Evolutionary conservation across 2,888 invertebrate species (phyloP).

Genomic region (Athrips mouffetella): DNA sequence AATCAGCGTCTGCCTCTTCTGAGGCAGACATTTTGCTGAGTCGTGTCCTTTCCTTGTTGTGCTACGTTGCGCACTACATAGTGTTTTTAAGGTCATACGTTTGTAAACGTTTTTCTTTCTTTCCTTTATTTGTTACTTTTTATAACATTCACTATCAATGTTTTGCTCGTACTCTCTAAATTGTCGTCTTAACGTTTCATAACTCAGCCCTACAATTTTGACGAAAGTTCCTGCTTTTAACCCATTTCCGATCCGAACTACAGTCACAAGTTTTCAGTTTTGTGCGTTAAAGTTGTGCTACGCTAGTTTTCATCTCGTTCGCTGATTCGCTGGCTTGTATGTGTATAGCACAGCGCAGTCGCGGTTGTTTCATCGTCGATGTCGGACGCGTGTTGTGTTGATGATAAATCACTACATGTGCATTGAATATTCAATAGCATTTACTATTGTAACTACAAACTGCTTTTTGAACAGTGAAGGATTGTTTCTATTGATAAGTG

Average conservation of each 20-base stretch:
- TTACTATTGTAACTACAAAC: not conserved
- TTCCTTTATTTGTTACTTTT: too few relatives aligned
- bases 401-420: not conserved
- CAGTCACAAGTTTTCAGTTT: too few relatives aligned
- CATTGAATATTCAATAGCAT: not conserved
- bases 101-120: too few relatives aligned
- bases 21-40: too few relatives aligned
- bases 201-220: too few relatives aligned
- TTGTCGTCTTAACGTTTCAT: too few relatives aligned
- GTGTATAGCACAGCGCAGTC: conserved; percentile 37
- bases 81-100: too few relatives aligned
- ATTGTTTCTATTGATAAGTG: not conserved
- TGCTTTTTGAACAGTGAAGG: not conserved
- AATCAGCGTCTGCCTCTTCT: too few relatives aligned
- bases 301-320: conserved; percentile 11
- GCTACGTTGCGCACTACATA: too few relatives aligned
- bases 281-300: conserved; percentile 1
- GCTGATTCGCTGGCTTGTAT: conserved; percentile 18
- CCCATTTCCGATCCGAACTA: not conserved
- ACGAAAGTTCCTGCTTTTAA: not conserved
- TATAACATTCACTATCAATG: too few relatives aligned
- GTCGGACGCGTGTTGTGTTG: conserved; percentile 43
- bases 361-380: conserved; percentile 46
- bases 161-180: too few relatives aligned
- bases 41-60: too few relatives aligned